Conservation (phyloP, 2,888 invertebrate genomes). For the Ephialtes manifestator region DNA sequence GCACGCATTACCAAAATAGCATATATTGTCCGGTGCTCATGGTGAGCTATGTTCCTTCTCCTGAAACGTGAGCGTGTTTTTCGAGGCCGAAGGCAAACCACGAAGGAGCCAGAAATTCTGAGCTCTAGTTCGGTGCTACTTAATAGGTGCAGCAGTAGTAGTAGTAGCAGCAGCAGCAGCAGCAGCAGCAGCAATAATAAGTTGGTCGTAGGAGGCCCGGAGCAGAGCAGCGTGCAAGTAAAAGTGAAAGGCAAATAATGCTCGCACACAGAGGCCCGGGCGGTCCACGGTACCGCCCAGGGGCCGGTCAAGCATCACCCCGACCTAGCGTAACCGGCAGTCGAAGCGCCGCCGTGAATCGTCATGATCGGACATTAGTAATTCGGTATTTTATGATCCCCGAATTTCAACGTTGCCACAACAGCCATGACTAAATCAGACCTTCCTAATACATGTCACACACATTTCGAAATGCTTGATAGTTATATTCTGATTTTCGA, state of each 20-base stretch:
- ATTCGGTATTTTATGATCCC: constrained; percentile 8
- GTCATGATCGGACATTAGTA: constrained; percentile 7
- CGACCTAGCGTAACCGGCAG: constrained; percentile 76
- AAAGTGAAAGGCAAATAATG: constrained; percentile 81
- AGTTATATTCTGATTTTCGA: not conserved
- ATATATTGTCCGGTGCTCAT: not conserved
- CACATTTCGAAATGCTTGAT: not conserved
- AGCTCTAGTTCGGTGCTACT: constrained; percentile 8
- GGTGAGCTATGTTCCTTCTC: not conserved
- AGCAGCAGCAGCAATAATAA: constrained; percentile 44
- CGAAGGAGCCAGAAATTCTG: constrained; percentile 21
- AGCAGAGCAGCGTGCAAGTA: constrained; percentile 71
- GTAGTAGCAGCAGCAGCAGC: constrained; percentile 46
- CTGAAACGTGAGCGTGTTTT: constrained; percentile 35
- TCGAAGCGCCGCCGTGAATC: constrained; percentile 5
- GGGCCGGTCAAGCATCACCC: constrained; percentile 70
- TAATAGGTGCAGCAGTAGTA: constrained; percentile 12
- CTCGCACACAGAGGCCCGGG: constrained; percentile 21
- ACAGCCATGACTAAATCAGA: not conserved
- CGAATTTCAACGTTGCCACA: not conserved
- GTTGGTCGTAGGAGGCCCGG: not conserved
- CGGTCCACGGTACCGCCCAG: constrained; percentile 9
- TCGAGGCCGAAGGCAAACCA: constrained; percentile 78
- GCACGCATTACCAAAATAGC: constrained; percentile 11
- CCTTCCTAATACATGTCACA: not conserved